Percentiles rank a stretch among this genome's conserved stretches.
These are phyloP conservation scores for Tromatobia lineatoria DNA, from an alignment of 2,888 invertebrate species.

Conservation along the genomic window DNA sequence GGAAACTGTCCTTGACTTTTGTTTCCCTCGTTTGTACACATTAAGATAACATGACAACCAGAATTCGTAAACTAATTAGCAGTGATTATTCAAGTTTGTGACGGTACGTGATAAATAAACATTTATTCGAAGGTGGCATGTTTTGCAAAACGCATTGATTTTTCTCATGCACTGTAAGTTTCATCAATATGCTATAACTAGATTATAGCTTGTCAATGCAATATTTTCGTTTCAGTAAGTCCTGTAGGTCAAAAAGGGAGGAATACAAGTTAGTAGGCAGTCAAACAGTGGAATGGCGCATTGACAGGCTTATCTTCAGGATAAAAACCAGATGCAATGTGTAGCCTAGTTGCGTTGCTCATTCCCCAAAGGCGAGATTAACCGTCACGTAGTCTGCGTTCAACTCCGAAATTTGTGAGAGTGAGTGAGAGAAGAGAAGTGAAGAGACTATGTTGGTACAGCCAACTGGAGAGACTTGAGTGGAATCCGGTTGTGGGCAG, in stretches of 20 bases:
- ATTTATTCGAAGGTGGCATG: not conserved
- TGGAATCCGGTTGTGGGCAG: slow-evolving; percentile 2
- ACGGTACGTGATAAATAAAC: not conserved
- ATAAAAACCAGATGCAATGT: not conserved
- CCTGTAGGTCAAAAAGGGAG: not conserved
- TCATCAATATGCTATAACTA: too few relatives aligned
- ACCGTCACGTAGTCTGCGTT: not conserved
- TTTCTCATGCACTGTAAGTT: too few relatives aligned
- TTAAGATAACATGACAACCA: not conserved
- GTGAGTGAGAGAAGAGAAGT: slow-evolving; percentile 5
- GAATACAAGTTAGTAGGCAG: not conserved
- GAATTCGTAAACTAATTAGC: not conserved
- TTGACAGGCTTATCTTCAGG: not conserved
- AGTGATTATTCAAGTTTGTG: not conserved
- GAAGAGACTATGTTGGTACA: not conserved
- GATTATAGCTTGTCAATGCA: too few relatives aligned
- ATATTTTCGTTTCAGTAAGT: too few relatives aligned
- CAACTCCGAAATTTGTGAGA: not conserved
- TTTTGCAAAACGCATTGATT: not conserved
- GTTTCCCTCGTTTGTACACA: not conserved
- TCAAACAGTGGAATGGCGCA: not conserved
- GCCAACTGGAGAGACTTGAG: not conserved
- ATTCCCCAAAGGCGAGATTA: not conserved
- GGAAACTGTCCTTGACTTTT: too few relatives aligned
- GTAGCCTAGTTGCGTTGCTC: not conserved